A percentile compares a stretch with the other conserved stretches of the same genome.
These are phyloP conservation scores for Melopsittacus undulatus DNA, from an alignment of 2,797 vertebrate genomes.

Conservation along the genomic window DNA sequence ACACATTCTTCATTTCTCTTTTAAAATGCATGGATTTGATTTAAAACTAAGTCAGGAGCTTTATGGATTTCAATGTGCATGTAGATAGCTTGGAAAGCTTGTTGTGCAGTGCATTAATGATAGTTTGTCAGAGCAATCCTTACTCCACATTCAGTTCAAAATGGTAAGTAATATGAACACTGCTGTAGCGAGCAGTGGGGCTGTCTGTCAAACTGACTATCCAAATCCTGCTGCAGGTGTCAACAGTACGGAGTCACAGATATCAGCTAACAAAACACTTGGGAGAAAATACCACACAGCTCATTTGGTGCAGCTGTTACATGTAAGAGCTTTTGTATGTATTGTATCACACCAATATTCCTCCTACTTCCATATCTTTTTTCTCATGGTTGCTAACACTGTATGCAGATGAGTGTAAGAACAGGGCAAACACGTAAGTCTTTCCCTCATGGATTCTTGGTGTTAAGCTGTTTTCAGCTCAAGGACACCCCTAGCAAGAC, in stretches of 20 bases:
- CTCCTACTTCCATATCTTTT: background rate
- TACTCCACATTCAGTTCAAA: background rate
- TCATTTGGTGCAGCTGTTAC: background rate
- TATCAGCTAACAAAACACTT: background rate
- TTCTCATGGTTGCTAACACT: background rate
- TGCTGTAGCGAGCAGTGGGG: background rate
- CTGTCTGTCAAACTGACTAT: background rate
- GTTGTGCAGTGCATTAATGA: background rate
- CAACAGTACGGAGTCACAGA: background rate
- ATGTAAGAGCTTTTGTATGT: background rate
- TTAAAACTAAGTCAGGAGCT: background rate
- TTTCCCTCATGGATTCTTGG: background rate
- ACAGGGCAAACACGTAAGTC: accelerated
- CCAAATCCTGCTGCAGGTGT: background rate
- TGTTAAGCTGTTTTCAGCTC: background rate
- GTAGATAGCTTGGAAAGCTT: background rate
- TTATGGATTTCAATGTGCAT: background rate
- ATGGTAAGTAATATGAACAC: background rate
- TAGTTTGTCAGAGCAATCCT: background rate
- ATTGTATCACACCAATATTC: background rate
- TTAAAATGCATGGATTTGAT: background rate
- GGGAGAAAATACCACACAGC: background rate
- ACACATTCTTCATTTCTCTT: background rate
- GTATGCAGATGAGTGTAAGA: accelerated
- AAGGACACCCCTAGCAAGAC: background rate